Evolutionary conservation across 2,888 invertebrate species (phyloP).

Genomic region (Heliconius ethilla): DNA sequence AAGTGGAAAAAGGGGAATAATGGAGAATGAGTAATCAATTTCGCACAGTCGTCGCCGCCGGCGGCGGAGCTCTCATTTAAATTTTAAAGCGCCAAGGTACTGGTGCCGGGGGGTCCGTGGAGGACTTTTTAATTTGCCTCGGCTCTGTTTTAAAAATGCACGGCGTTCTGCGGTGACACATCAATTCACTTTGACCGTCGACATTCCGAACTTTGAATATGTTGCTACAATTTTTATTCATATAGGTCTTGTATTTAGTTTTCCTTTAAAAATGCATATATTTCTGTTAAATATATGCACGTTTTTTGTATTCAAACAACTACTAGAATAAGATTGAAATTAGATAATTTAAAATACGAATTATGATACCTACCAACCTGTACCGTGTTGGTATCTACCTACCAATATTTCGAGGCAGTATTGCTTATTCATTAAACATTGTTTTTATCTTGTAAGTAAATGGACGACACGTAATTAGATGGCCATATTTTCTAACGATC

Average conservation of each 20-base stretch:
- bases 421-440: constrained; percentile 16
- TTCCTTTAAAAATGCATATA: not conserved
- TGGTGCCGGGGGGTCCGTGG: constrained; percentile 63
- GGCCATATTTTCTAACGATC: constrained; percentile 25
- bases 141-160: constrained; percentile 78
- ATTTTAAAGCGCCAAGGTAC: constrained; percentile 78
- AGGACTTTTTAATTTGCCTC: constrained; percentile 80
- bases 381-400: not conserved
- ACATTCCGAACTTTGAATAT: constrained; percentile 59
- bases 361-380: too few species aligned
- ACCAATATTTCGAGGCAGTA: not conserved
- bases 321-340: too few species aligned
- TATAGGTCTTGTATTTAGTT: constrained; percentile 30
- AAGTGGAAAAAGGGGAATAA: constrained; percentile 80
- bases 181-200: constrained; percentile 77
- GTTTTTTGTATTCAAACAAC: too few species aligned
- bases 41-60: constrained; percentile 76
- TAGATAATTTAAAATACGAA: too few species aligned
- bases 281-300: not conserved
- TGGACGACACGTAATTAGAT: constrained; percentile 25
- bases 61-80: constrained; percentile 78
- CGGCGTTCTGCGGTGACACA: constrained; percentile 76
- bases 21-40: constrained; percentile 82
- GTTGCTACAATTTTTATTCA: constrained; percentile 53
- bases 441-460: constrained; percentile 30